Percentiles rank a stretch among this genome's conserved stretches.
Conservation (phyloP, 2,797 vertebrate species). For the Lacerta bilineata region DNA sequence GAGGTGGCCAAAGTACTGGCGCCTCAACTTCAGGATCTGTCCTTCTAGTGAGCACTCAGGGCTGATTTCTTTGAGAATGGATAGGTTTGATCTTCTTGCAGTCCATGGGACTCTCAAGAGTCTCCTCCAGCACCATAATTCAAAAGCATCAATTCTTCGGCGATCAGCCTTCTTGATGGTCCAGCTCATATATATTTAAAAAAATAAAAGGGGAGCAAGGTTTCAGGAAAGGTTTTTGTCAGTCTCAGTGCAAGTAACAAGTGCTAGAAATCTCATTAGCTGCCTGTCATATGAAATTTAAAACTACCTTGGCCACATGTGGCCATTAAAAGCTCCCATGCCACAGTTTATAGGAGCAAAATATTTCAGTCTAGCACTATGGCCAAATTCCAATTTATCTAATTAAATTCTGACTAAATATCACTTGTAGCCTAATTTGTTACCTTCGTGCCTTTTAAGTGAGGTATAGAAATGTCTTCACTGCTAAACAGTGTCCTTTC, state of each 20-base stretch:
- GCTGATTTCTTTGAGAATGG: too few species aligned
- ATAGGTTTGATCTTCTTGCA: too few species aligned
- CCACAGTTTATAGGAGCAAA: constrained; percentile 54
- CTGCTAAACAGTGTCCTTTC: constrained; percentile 44
- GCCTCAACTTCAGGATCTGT: too few species aligned
- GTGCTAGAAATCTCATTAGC: constrained; percentile 62
- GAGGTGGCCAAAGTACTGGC: too few species aligned
- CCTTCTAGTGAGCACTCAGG: too few species aligned
- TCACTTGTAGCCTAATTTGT: constrained; percentile 42
- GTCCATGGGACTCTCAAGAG: too few species aligned
- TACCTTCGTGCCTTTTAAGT: constrained; percentile 43
- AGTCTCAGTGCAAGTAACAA: constrained; percentile 51
- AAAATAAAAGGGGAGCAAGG: constrained; percentile 41
- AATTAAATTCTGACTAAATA: constrained; percentile 61
- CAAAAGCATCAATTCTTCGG: too few species aligned
- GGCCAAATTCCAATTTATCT: constrained; percentile 58
- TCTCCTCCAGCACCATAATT: too few species aligned
- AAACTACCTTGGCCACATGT: constrained; percentile 58
- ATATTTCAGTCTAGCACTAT: constrained; percentile 39
- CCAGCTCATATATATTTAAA: not conserved
- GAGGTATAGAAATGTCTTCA: not conserved
- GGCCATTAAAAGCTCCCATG: constrained; percentile 54
- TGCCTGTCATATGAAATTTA: constrained; percentile 58
- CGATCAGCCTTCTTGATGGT: too few species aligned
- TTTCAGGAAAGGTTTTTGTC: constrained; percentile 43